phyloP scores from a whole-genome alignment of 2,113 vertebrate species.

The Ellobius talpinus region DNA sequence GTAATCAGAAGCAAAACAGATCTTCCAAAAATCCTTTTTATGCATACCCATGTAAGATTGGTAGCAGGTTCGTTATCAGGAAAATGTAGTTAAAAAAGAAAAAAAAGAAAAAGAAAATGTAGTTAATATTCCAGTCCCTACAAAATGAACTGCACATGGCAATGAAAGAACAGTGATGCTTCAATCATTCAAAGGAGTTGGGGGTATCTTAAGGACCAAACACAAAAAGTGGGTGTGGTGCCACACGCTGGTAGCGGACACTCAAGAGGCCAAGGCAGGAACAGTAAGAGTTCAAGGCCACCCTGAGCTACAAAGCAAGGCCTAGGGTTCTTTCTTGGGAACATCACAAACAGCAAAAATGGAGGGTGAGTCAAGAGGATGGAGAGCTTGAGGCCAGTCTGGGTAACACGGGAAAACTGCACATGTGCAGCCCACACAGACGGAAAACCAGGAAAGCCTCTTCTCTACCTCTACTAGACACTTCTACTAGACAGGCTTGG shows the following conservation, averaged over 20 bases:
- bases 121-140: background rate
- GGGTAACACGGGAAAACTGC: background rate
- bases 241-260: background rate
- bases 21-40: background rate
- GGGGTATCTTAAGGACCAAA: constrained; percentile 2
- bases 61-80: constrained; percentile 31
- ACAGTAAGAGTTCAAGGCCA: background rate
- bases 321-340: background rate
- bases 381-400: background rate
- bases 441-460: background rate
- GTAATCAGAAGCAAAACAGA: constrained; percentile 43
- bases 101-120: background rate
- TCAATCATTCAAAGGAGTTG: background rate
- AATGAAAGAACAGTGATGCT: constrained; percentile 7
- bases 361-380: background rate
- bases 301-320: background rate
- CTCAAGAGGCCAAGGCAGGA: background rate
- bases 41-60: background rate
- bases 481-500: background rate
- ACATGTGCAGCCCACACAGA: background rate
- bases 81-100: background rate
- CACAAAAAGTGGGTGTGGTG: background rate
- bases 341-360: background rate
- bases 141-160: background rate
- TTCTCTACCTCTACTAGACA: background rate